Evolutionary conservation across 2,797 vertebrate species (phyloP).

Genomic region (Garrulus glandarius): DNA sequence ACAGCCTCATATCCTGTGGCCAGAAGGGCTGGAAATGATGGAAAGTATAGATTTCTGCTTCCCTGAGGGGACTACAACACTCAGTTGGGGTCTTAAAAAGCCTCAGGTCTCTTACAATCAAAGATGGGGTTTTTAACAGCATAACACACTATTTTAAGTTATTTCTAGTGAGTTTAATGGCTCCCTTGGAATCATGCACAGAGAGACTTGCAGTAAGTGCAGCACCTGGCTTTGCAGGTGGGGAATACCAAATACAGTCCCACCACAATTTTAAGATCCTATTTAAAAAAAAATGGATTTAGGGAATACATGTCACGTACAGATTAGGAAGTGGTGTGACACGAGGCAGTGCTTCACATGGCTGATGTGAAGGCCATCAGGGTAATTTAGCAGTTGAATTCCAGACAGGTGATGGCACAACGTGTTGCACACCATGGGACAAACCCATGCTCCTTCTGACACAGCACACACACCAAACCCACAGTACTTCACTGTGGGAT

Average conservation of each 20-base stretch:
- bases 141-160: neutral
- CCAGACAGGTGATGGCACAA: neutral
- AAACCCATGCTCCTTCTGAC: neutral
- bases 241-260: neutral
- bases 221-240: neutral
- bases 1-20: neutral
- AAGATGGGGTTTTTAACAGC: neutral
- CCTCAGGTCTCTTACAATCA: conserved; percentile 4
- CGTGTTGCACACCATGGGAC: fast-evolving
- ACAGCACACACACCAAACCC: fast-evolving
- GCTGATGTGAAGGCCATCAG: neutral
- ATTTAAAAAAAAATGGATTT: neutral
- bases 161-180: neutral
- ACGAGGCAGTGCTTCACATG: neutral
- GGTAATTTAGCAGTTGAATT: neutral
- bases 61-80: neutral
- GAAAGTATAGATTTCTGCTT: neutral
- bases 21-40: neutral
- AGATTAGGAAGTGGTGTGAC: neutral
- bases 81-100: neutral
- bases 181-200: neutral
- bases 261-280: neutral
- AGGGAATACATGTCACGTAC: neutral
- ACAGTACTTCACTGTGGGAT: neutral
- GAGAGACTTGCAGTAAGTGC: neutral